Base-by-base conservation (phyloP, 1,140 invertebrate genomes). In the Zaprionus camerounensis region DNA sequence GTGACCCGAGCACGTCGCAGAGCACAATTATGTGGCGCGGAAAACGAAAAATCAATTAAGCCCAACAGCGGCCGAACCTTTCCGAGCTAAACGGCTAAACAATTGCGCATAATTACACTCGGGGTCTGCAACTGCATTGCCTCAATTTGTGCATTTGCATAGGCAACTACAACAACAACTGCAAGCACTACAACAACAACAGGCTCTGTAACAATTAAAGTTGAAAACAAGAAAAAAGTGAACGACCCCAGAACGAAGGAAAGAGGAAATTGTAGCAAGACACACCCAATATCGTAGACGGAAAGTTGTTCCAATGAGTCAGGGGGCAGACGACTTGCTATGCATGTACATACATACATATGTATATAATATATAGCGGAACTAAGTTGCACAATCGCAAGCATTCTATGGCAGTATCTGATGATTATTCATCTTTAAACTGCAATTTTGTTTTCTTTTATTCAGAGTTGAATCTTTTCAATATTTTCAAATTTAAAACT, bases 61-160 rank as follows among this genome's bases (percentile, higher is more conserved):
- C 82, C 74, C 64, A 70, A 26, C 80, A n/a, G 15, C 11, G 46
- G 17, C 17, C 20, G 73, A 88, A 88, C 73, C 80, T 78, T 81
- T 62, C 34, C n/a, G 56, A 87, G 83, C 80, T 87, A 82, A 86
- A 78, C 78, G 78, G 78, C 84, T 87, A 88, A 88, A 85, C 85
- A 90, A 88, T 90, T 88, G 85, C 86, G 85, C 85, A 90, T 90
- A 90, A 90, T 90, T 82, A 90, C 76, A 74, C 69, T 46, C 24
- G 41, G 41, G 51, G 24, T 53, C 67, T 61, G 15, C n/a, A 36
- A 78, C 81, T 81, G 84, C 84, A 90, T 78, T 88, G 78, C 85
- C 64, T 78, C 83, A 75, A 87, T 87, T 87, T 78, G 68, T 83
- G 84, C 71, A 87, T 87, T 90, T 87, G 71, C 81, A 87, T 88